Evolutionary conservation across 2,888 invertebrate genomes (phyloP), one percentile per base, ranked within the genome.

Genomic region (Dolomedes plantarius): DNA sequence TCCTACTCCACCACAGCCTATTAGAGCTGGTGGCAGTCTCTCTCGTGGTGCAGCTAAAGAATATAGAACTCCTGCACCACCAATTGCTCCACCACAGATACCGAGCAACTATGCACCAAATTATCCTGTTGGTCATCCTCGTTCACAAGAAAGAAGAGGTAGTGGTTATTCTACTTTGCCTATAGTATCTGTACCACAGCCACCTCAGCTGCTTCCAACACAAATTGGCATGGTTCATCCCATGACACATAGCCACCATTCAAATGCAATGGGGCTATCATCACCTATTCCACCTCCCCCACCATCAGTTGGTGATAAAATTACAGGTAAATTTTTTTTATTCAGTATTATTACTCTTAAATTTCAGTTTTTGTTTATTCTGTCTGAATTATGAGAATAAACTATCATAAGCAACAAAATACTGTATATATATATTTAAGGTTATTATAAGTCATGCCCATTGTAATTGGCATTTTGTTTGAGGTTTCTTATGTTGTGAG

Each of bases 91-190:
- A 2, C 98, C 98, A 7, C 97, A 97, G 92, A 93, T 93, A 36
- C 98, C 98, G n/a, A 97, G 96, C 90, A 97, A 98, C 92, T 98
- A 98, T 91, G 98, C 97, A n/a, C 97, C 97, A 0, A 97, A 97
- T 92, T 98, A 97, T 92, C 97, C 98, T 16, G 92, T 96, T 89
- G 95, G 95, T 0, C 95, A 95, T 92, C 94, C 95, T 0, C 93
- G 89, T 39, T 79, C 88, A 16, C 87, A 88, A 67, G 89, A 89
- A 62, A 90, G 94, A 78, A 93, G 95, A 41, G 95, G 95, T 27
- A 95, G 96, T 1, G 96, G 96, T 0, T 97, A 97, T 91, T 96
- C 96, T 89, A 96, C 97, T 1, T 91, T 97, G 87, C 97, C 97
- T 0, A n/a, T n/a, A n/a, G 93, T 93, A 0, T 69, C 82, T 6